Conservation (phyloP, 2,113 vertebrate species). For the Tetraodon nigroviridis region DNA sequence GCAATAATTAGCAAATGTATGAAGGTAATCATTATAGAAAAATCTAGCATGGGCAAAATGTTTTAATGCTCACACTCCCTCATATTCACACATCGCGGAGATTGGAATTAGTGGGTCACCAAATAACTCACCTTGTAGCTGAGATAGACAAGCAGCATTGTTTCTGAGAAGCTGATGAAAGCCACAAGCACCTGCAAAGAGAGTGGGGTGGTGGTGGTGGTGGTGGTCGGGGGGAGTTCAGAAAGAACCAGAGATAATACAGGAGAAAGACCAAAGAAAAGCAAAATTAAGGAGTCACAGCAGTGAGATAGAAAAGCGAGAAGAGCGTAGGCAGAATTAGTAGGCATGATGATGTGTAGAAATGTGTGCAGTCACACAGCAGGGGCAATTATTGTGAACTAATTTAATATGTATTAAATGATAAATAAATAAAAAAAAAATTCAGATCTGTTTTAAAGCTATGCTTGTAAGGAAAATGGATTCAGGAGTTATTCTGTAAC, state of each 20-base stretch:
- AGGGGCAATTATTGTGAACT: conserved; percentile 9
- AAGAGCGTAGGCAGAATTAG: conserved; percentile 64
- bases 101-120: not conserved
- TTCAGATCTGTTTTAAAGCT: not conserved
- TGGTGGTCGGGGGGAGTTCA: conserved; percentile 8
- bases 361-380: conserved; percentile 6
- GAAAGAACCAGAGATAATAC: conserved; percentile 19
- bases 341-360: conserved; percentile 52
- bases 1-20: too few species aligned
- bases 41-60: too few species aligned
- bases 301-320: conserved; percentile 52
- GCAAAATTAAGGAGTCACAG: conserved; percentile 51
- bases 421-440: not conserved
- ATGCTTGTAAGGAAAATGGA: conserved; percentile 1
- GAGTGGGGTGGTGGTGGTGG: conserved; percentile 7
- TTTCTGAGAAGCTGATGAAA: conserved; percentile 82
- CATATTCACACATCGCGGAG: conserved; percentile 6
- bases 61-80: not conserved
- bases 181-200: conserved; percentile 77
- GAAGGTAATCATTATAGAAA: too few species aligned
- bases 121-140: conserved; percentile 79
- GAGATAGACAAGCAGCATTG: conserved; percentile 81
- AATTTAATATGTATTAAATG: conserved; percentile 5
- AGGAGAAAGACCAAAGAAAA: conserved; percentile 32
- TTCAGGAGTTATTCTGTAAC: conserved; percentile 3